Base-by-base conservation (phyloP, 2,888 invertebrate species). In the Linyphia triangularis region DNA sequence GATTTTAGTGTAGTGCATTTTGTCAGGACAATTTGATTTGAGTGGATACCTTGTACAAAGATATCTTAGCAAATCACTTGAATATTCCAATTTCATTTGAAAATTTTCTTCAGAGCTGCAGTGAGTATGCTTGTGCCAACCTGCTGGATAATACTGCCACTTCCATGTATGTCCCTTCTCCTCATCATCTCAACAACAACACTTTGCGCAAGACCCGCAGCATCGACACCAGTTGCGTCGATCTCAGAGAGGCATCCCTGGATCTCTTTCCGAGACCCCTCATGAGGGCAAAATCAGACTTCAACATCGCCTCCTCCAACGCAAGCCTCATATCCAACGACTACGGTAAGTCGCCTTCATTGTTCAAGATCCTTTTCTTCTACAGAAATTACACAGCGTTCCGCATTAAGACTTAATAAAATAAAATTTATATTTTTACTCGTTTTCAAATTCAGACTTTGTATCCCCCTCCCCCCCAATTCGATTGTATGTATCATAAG, bases 181-280 rank as follows among this genome's bases (percentile, higher is more conserved):
- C 82, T 22, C 75, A 75, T 7, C 30, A 72, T 30, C n/a, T 69
- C 13, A 19, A 22, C 37, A 67, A 37, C 57, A 28, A 40, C 61
- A 67, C 75, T 0, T 73, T 89, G 22, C 72, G 97, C 91, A 97
- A 97, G 93, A 96, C 97, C 13, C 95, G 96, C 92, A 97, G 97
- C 90, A 96, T 97, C 93, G 97, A 97, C 92, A 97, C 97, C 1
- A 96, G 96, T 2, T 97, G 96, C 92, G 94, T 97, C 90, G 97
- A 97, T 91, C 95, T 97, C 0, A 61, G 91, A 95, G 96, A 90
- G 91, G 93, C 63, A 72, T 92, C 90, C 90, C 92, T 90, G 95
- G 95, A 91, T 94, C 96, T 91, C 94, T 94, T 81, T 95, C 94
- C 40, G 63, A 89, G 89, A 73, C 91, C 91, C 30, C 89, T 91